A percentile compares a stretch with the other conserved stretches of the same genome.
Conservation (phyloP, 2,888 invertebrate species). For the Pecten maximus region DNA sequence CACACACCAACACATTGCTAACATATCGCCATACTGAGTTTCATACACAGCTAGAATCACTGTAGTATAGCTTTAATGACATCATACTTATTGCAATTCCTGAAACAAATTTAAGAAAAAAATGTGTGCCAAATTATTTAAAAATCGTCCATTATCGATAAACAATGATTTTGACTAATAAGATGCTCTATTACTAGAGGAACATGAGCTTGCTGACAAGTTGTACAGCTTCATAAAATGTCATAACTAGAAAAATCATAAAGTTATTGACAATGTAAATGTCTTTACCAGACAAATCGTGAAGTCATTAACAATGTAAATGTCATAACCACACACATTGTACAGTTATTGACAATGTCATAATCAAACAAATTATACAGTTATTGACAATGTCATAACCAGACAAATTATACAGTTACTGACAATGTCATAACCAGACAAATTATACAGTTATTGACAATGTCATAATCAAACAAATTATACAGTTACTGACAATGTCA, state of each 20-base stretch:
- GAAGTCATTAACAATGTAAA: background rate
- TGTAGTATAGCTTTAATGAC: background rate
- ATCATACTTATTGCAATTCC: background rate
- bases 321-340: background rate
- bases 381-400: background rate
- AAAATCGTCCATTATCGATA: background rate
- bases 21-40: background rate
- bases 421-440: too few species aligned
- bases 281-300: background rate
- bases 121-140: background rate
- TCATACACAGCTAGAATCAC: background rate
- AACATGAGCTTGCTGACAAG: background rate
- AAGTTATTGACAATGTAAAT: background rate
- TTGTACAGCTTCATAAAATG: background rate
- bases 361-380: background rate
- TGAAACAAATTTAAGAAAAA: background rate
- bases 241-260: background rate
- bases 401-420: background rate
- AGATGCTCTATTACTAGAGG: background rate
- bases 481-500: too few species aligned
- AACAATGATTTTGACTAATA: background rate
- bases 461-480: too few species aligned
- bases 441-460: too few species aligned
- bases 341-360: background rate
- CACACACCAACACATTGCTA: background rate